A percentile compares a stretch with the other conserved stretches of the same genome.
Evolutionary conservation across 2,888 invertebrate genomes (phyloP).

Genomic region (Pachymerium ferrugineum): DNA sequence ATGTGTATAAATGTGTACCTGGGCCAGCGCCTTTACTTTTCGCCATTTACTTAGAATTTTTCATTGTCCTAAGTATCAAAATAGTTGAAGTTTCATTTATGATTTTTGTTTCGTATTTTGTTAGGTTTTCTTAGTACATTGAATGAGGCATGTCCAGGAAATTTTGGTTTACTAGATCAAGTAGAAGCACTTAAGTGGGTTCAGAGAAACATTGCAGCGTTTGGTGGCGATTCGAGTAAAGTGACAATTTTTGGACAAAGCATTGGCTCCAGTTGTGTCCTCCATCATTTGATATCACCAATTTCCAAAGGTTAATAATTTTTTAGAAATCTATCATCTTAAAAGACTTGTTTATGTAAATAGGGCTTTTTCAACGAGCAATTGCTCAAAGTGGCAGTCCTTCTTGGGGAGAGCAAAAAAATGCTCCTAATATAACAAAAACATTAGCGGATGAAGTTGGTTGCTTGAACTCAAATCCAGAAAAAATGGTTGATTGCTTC

Average conservation of each 20-base stretch:
- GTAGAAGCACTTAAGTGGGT: background rate
- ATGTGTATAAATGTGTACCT: too few species aligned
- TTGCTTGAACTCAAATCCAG: background rate
- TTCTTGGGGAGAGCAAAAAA: background rate
- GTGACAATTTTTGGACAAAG: background rate
- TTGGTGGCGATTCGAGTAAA: background rate
- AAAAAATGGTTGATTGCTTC: background rate
- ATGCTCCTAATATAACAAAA: background rate
- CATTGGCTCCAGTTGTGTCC: background rate
- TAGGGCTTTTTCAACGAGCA: background rate
- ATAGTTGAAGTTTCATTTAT: too few species aligned
- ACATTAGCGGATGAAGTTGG: background rate
- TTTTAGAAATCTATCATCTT: background rate
- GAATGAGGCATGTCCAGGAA: background rate
- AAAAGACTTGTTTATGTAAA: background rate
- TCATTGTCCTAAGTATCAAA: too few species aligned
- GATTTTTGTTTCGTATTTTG: too few species aligned
- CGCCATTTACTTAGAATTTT: too few species aligned
- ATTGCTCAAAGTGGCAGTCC: background rate
- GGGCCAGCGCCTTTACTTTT: too few species aligned
- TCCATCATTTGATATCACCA: background rate
- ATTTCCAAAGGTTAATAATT: background rate
- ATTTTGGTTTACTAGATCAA: background rate
- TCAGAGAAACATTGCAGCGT: background rate
- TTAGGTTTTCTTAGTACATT: too few species aligned